Evolutionary conservation across 2,113 vertebrate genomes (phyloP).

Genomic region (Albula glossodonta): DNA sequence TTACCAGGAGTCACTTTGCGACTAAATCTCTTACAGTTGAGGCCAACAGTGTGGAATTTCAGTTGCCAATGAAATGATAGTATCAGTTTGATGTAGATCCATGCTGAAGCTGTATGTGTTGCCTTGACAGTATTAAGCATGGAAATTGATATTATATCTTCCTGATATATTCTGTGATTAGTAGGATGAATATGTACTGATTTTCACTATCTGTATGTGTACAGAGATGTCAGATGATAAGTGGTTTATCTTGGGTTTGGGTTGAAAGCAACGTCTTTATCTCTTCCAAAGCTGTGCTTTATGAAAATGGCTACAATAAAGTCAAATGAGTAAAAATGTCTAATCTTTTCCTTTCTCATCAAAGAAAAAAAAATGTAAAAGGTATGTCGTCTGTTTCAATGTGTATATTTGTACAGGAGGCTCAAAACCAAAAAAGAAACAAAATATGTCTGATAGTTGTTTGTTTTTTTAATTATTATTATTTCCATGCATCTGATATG

Average conservation of each 20-base stretch:
- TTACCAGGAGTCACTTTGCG: too few relatives aligned
- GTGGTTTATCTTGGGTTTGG: too few relatives aligned
- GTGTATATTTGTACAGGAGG: background rate
- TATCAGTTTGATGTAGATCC: background rate
- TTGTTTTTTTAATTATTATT: background rate
- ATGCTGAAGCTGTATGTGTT: background rate
- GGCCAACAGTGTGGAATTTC: too few relatives aligned
- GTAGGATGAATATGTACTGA: too few relatives aligned
- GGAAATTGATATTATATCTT: background rate
- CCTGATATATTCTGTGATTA: too few relatives aligned
- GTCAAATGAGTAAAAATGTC: background rate
- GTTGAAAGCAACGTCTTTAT: background rate
- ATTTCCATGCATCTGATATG: background rate
- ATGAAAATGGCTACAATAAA: constrained; percentile 4
- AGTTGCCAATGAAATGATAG: background rate
- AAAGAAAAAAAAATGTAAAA: background rate
- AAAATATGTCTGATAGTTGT: too few relatives aligned
- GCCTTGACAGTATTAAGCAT: background rate
- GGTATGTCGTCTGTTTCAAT: background rate
- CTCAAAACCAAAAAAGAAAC: too few relatives aligned
- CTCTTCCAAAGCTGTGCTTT: background rate
- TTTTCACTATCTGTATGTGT: background rate
- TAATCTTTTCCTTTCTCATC: background rate
- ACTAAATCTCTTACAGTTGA: too few relatives aligned
- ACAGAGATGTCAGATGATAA: background rate